A percentile compares a stretch with the other conserved stretches of the same genome.
Evolutionary conservation across 23 tunicate species (phyloP).

Genomic region (Phallusia fumigata): DNA sequence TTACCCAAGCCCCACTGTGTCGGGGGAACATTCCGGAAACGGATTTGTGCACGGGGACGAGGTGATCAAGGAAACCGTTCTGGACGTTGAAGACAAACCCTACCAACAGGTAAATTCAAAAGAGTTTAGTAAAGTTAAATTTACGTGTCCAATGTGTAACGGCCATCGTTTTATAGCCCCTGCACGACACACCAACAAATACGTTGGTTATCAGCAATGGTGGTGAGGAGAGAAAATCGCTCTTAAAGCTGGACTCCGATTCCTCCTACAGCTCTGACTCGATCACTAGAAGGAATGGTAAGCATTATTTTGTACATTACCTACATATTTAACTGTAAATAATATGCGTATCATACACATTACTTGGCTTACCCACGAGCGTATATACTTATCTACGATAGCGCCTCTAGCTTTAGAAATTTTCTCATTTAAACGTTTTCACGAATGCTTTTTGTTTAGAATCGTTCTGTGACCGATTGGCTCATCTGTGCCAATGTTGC

Average conservation of each 20-base stretch:
- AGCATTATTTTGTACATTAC: too few relatives aligned
- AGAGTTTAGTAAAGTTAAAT: background rate
- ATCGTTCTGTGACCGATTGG: conserved; percentile 10
- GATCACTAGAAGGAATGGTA: background rate
- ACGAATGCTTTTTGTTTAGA: background rate
- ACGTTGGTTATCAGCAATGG: background rate
- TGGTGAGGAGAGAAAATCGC: background rate
- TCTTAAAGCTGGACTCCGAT: background rate
- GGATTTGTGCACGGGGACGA: background rate
- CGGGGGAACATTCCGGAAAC: conserved; percentile 2
- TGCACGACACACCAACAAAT: background rate
- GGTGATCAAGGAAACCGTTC: background rate
- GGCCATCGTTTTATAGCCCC: background rate
- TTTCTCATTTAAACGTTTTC: too few relatives aligned
- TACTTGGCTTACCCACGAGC: too few relatives aligned
- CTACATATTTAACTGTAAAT: too few relatives aligned
- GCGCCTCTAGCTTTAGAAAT: too few relatives aligned
- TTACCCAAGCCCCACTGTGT: background rate
- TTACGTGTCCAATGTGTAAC: background rate
- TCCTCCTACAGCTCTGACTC: background rate
- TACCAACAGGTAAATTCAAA: background rate
- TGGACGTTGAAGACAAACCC: conserved; percentile 5
- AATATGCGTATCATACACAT: too few relatives aligned
- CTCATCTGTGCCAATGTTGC: conserved; percentile 16
- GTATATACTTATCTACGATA: too few relatives aligned